A percentile compares a stretch with the other conserved stretches of the same genome.
These are phyloP conservation scores for Catharus minimus DNA, from an alignment of 2,113 vertebrate genomes.

Conservation along the genomic window DNA sequence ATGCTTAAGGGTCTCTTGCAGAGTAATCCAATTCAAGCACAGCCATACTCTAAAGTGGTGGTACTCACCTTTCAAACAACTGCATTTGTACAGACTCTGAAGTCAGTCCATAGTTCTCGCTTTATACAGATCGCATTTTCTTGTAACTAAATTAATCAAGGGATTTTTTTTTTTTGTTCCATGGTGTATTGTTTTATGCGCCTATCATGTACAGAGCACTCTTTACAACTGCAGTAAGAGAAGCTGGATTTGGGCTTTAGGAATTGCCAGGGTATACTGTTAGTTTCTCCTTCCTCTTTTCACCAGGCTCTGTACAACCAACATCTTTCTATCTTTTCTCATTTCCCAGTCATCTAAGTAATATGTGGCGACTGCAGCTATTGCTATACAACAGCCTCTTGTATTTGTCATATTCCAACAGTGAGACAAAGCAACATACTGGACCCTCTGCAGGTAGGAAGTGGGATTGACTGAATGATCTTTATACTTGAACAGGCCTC, in stretches of 20 bases:
- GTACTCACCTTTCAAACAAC: background rate
- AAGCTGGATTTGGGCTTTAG: background rate
- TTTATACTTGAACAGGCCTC: background rate
- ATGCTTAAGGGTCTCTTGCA: background rate
- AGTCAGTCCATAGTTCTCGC: background rate
- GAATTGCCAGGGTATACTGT: background rate
- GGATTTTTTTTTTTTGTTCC: background rate
- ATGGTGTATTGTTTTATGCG: background rate
- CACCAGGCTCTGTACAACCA: background rate
- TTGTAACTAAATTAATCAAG: background rate
- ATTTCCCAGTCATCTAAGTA: background rate
- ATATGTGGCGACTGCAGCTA: fast-evolving
- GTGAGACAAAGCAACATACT: background rate
- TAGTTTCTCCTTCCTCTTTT: background rate
- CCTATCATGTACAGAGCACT: background rate
- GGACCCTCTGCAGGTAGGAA: background rate
- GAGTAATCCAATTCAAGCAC: background rate
- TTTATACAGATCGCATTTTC: background rate
- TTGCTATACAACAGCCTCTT: background rate
- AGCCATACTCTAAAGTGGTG: background rate
- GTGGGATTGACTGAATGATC: background rate
- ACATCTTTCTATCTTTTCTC: background rate
- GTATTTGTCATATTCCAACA: background rate
- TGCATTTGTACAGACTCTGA: background rate
- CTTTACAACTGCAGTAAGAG: background rate